Base-by-base conservation (phyloP, 1,140 invertebrate species). In the Drosophila neocordata region DNA sequence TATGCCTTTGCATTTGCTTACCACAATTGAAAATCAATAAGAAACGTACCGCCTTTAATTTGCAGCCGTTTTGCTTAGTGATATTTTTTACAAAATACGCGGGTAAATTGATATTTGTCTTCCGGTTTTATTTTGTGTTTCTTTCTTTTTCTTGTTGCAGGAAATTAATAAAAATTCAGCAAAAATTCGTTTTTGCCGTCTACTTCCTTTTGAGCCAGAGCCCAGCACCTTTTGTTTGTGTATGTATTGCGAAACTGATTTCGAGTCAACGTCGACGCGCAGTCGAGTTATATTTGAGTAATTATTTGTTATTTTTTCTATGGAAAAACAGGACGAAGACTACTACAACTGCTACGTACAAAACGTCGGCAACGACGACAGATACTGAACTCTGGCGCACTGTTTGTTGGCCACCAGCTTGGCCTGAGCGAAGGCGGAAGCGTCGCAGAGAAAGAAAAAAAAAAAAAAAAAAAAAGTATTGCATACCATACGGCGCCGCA, bases 161-260 rank as follows among this genome's bases (percentile, higher is more conserved):
- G 22, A 63, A 65, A 59, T 67, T 51, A 58, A 75, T 65, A 48
- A 80, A 72, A 79, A 62, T 74, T 79, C 70, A 56, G 65, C 57
- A 64, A 56, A 67, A 76, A 75, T 75, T 53, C 58, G 15, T 62
- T 61, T 61, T 58, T 63, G 66, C 67, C 81, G 81, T 81, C 78
- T 81, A 88, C 82, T 87, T 87, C 83, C 77, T 77, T 48, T 18
- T 69, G 73, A 78, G 76, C 73, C 76, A 77, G 38, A 58, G 77
- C 69, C 75, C 79, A 88, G 82, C 72, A 84, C 89, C 89, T 91
- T 89, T 91, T 91, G 89, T 91, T 91, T 91, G 89, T 91, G 89
- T 91, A 90, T 91, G 89, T 91, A 91, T 91, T 91, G 89, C 89
- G 89, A 90, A 90, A 90, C 89, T 87, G 89, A 89, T 89, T 88